Evolutionary conservation across 2,888 invertebrate genomes (phyloP).

Genomic region (Listrodromus nycthemerus): DNA sequence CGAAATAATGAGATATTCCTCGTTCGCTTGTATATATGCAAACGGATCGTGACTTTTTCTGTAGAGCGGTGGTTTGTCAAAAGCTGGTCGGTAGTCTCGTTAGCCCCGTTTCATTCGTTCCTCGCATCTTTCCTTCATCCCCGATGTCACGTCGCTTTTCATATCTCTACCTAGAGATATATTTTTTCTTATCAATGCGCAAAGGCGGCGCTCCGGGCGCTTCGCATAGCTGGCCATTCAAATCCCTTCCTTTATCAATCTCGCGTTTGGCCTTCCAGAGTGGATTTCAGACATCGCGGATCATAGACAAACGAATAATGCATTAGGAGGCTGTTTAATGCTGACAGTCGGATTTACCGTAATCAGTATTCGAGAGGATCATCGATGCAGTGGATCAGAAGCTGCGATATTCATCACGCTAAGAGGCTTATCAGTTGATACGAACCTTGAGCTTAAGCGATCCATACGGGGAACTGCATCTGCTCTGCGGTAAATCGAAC

Average conservation of each 20-base stretch:
- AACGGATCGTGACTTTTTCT: slow-evolving; percentile 21
- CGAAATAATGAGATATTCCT: slow-evolving; percentile 24
- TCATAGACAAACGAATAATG: not conserved
- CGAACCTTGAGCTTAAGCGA: not conserved
- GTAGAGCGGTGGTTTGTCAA: slow-evolving; percentile 31
- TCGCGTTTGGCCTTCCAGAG: not conserved
- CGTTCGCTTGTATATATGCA: not conserved
- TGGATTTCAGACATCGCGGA: not conserved
- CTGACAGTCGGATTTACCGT: slow-evolving; percentile 35
- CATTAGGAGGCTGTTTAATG: slow-evolving; percentile 8
- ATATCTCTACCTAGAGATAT: not conserved
- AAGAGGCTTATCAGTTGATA: slow-evolving; percentile 18
- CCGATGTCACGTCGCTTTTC: not conserved
- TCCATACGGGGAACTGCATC: not conserved
- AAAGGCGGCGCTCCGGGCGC: not conserved
- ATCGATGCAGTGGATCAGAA: not conserved
- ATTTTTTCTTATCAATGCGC: slow-evolving; percentile 9
- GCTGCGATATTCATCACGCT: not conserved
- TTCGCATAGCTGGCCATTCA: not conserved
- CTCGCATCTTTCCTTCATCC: slow-evolving; percentile 6
- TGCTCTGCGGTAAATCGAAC: not conserved
- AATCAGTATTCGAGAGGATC: slow-evolving; percentile 42
- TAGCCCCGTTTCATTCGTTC: slow-evolving; percentile 50
- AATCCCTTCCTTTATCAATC: slow-evolving; percentile 7
- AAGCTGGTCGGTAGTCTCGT: slow-evolving; percentile 48